These are phyloP conservation scores for Pardalotus punctatus DNA, from an alignment of 2,113 vertebrate genomes.

Conservation along the genomic window DNA sequence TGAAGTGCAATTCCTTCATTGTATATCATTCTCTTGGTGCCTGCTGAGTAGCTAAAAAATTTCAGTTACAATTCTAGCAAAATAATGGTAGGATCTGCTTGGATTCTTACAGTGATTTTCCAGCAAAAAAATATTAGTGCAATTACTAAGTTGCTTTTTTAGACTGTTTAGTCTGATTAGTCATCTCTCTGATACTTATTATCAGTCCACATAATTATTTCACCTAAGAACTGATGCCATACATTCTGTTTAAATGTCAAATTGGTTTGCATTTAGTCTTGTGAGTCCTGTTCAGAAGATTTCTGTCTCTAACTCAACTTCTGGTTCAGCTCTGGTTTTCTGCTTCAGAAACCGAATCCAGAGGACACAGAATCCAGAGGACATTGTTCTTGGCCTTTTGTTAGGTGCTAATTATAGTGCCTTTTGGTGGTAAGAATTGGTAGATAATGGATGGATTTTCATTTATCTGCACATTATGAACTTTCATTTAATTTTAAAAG, in stretches of 20 bases:
- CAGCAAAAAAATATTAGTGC: neutral
- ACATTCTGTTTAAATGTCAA: slow-evolving; percentile 17
- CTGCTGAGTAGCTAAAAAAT: neutral
- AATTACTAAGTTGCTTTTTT: neutral
- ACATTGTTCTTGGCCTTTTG: neutral
- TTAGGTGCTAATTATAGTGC: neutral
- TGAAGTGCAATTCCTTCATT: neutral
- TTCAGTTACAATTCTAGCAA: neutral
- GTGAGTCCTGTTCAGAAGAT: slow-evolving; percentile 7
- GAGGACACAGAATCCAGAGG: neutral
- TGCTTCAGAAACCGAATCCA: neutral
- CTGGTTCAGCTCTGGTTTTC: neutral
- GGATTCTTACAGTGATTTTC: neutral
- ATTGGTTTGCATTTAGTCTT: slow-evolving; percentile 36
- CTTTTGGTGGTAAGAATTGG: slow-evolving; percentile 27
- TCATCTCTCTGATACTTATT: slow-evolving; percentile 8
- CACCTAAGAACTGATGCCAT: neutral
- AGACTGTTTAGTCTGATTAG: neutral
- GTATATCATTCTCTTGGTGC: neutral
- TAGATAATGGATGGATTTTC: slow-evolving; percentile 29
- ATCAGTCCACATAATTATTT: slow-evolving; percentile 28
- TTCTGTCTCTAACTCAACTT: neutral
- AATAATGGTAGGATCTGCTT: neutral
- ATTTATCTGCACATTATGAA: slow-evolving; percentile 6
- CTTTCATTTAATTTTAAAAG: slow-evolving; percentile 15